These are phyloP conservation scores for Apolygus lucorum DNA, from an alignment of 1,140 invertebrate genomes.

Conservation along the genomic window DNA sequence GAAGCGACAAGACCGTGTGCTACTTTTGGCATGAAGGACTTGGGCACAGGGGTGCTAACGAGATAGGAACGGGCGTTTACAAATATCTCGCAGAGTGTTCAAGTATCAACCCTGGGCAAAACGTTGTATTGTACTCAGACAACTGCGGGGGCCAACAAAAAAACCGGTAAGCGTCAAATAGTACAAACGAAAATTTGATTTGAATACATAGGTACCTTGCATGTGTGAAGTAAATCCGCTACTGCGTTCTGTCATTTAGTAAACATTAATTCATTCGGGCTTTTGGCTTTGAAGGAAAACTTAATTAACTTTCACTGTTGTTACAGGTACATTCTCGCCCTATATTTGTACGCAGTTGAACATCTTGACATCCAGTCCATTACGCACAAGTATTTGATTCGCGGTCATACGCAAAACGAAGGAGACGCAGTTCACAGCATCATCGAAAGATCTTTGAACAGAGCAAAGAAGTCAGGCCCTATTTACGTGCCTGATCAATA, in stretches of 20 bases:
- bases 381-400: neutral
- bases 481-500: no score
- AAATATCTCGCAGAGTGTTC: conserved; percentile 14
- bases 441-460: conserved; percentile 13
- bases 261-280: neutral
- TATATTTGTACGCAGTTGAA: conserved; percentile 24
- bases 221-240: no score
- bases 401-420: neutral
- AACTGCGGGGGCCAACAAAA: conserved; percentile 27
- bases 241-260: no score
- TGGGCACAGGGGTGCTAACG: conserved; percentile 26
- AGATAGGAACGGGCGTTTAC: conserved; percentile 23
- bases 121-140: conserved; percentile 27
- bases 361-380: conserved; percentile 26
- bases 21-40: conserved; percentile 27
- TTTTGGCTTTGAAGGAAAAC: neutral
- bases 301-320: neutral
- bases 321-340: conserved; percentile 18
- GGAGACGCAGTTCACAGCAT: neutral
- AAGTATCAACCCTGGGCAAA: conserved; percentile 16
- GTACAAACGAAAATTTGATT: neutral
- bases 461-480: neutral
- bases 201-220: neutral
- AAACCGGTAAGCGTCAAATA: conserved; percentile 8
- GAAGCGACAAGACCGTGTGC: conserved; percentile 9